Conservation (phyloP, 1,140 invertebrate species). For the Mizuhopecten yessoensis region DNA sequence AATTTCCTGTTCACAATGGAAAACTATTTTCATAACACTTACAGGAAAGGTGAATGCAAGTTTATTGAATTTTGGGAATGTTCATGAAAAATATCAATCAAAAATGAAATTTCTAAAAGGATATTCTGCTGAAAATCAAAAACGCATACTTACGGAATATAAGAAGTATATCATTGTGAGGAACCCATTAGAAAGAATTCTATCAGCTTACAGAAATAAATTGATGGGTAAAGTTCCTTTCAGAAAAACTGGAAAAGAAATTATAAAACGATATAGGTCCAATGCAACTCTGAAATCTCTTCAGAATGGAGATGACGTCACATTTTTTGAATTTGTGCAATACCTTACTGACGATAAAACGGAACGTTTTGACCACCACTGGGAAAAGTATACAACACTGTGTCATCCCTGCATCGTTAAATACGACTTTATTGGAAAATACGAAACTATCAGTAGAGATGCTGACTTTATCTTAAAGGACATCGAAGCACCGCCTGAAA, state of each 20-base stretch:
- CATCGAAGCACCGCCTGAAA: not conserved
- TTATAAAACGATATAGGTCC: slow-evolving; percentile 86
- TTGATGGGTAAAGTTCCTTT: slow-evolving; percentile 89
- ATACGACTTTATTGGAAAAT: slow-evolving; percentile 96
- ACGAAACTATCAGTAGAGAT: slow-evolving; percentile 91
- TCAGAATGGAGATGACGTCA: slow-evolving; percentile 92
- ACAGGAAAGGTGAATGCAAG: not conserved
- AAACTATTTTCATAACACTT: not conserved
- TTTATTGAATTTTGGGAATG: slow-evolving; percentile 67
- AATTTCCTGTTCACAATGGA: not conserved
- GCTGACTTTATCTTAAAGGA: slow-evolving; percentile 70
- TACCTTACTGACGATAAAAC: slow-evolving; percentile 89
- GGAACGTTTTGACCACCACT: slow-evolving; percentile 91
- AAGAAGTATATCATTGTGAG: slow-evolving; percentile 94
- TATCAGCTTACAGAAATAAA: slow-evolving; percentile 96
- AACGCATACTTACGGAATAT: slow-evolving; percentile 88
- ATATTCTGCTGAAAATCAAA: slow-evolving; percentile 85
- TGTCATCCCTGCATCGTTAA: slow-evolving; percentile 95
- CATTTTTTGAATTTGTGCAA: slow-evolving; percentile 93
- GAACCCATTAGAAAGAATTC: slow-evolving; percentile 94
- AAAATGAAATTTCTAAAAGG: slow-evolving; percentile 83
- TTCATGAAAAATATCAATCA: slow-evolving; percentile 71
- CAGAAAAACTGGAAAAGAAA: slow-evolving; percentile 90
- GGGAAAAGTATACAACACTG: slow-evolving; percentile 91
- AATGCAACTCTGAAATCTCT: slow-evolving; percentile 89